These are phyloP conservation scores for Yponomeuta plumbellus DNA, from an alignment of 2,888 invertebrate genomes.

Conservation along the genomic window DNA sequence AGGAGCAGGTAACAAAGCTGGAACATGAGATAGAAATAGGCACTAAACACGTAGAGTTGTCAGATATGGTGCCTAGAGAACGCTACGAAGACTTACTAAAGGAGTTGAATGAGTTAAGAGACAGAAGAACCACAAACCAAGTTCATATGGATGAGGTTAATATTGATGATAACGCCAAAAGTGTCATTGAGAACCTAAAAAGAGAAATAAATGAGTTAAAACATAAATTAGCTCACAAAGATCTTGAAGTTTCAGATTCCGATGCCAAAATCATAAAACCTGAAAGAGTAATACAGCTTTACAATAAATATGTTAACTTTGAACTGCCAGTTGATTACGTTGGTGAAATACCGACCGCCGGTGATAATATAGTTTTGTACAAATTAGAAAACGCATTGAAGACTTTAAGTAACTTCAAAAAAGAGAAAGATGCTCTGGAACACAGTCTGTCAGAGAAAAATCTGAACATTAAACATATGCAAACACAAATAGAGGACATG, in stretches of 20 bases:
- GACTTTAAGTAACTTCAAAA: constrained; percentile 74
- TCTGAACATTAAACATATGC: constrained; percentile 67
- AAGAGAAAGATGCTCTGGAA: constrained; percentile 75
- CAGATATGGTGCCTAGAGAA: constrained; percentile 52
- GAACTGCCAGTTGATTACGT: constrained; percentile 66
- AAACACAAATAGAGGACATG: constrained; percentile 75
- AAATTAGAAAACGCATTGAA: constrained; percentile 75
- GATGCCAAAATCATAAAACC: constrained; percentile 49
- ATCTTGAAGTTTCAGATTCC: constrained; percentile 33
- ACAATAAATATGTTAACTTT: constrained; percentile 67
- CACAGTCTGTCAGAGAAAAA: constrained; percentile 76
- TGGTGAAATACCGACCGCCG: constrained; percentile 60
- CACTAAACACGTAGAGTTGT: constrained; percentile 42
- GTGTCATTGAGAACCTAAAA: constrained; percentile 67
- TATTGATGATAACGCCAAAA: constrained; percentile 69
- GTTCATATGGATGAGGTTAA: constrained; percentile 60
- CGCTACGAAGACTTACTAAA: constrained; percentile 53
- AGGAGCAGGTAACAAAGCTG: constrained; percentile 64
- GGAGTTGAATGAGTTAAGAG: constrained; percentile 52
- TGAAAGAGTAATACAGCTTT: constrained; percentile 60
- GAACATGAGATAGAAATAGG: constrained; percentile 63
- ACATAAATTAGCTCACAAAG: constrained; percentile 51
- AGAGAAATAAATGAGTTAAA: constrained; percentile 63
- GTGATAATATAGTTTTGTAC: constrained; percentile 51
- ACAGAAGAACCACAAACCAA: constrained; percentile 45